Conservation (phyloP, 2,888 invertebrate genomes). For the Pachymerium ferrugineum region DNA sequence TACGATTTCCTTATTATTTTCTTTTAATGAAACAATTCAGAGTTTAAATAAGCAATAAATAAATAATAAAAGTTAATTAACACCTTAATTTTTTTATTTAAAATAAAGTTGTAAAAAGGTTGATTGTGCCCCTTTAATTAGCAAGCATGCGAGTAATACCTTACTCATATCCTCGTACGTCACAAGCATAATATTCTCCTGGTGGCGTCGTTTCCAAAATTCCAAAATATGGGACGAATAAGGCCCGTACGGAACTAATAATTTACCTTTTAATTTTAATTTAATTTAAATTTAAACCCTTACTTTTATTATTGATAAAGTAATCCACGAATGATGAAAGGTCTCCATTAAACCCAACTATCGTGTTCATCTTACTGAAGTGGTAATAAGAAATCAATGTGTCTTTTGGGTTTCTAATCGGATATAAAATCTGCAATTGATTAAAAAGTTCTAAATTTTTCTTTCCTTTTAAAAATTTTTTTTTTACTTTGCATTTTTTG, state of each 20-base stretch:
- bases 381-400: slow-evolving; percentile 47
- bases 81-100: neutral
- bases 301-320: slow-evolving; percentile 42
- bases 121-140: neutral
- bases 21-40: neutral
- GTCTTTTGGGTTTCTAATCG: slow-evolving; percentile 49
- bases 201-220: slow-evolving; percentile 66
- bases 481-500: slow-evolving; percentile 45
- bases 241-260: slow-evolving; percentile 56
- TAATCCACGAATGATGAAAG: slow-evolving; percentile 42
- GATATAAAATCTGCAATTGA: slow-evolving; percentile 46
- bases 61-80: neutral
- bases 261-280: neutral
- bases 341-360: slow-evolving; percentile 41
- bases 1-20: too few species aligned
- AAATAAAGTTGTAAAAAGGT: too few species aligned
- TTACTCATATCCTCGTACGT: slow-evolving; percentile 77
- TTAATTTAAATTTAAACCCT: slow-evolving; percentile 34
- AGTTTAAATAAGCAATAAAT: neutral
- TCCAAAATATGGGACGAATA: slow-evolving; percentile 74
- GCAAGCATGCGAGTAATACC: slow-evolving; percentile 39
- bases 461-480: slow-evolving; percentile 37
- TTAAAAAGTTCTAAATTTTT: slow-evolving; percentile 41
- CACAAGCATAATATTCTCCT: slow-evolving; percentile 67
- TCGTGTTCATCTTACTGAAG: slow-evolving; percentile 41